Percentiles rank a stretch among this genome's conserved stretches.
These are phyloP conservation scores for Timema podura DNA, from an alignment of 2,888 invertebrate species.

Conservation along the genomic window DNA sequence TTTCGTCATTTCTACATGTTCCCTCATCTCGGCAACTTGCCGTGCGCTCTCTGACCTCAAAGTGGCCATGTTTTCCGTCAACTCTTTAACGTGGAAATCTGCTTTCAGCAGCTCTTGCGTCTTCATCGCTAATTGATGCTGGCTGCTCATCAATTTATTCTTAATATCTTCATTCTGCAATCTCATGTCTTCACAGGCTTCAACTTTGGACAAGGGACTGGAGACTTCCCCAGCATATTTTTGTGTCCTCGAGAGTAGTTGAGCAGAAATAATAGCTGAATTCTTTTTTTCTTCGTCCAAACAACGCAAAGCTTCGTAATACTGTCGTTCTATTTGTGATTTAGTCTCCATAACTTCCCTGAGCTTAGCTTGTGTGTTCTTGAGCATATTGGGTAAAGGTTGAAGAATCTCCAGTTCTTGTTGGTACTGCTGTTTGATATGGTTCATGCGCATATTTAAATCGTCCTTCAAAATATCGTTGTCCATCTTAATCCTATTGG, in stretches of 20 bases:
- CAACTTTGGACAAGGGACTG: background rate
- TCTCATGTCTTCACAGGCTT: background rate
- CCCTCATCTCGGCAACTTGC: background rate
- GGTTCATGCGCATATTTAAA: background rate
- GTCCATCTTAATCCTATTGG: background rate
- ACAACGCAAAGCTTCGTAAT: background rate
- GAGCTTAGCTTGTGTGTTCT: background rate
- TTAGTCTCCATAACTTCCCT: background rate
- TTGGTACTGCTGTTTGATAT: background rate
- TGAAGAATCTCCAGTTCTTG: background rate
- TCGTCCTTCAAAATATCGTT: background rate
- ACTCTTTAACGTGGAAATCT: background rate
- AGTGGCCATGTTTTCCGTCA: background rate
- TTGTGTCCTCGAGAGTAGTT: background rate
- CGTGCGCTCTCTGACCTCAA: constrained; percentile 6
- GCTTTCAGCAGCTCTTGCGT: background rate
- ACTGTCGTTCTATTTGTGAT: background rate
- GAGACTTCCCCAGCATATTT: background rate
- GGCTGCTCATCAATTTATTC: background rate
- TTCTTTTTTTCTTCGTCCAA: background rate
- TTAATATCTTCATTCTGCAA: background rate
- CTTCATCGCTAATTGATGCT: background rate
- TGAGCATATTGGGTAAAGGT: background rate
- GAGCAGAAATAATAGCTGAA: background rate
- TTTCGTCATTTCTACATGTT: background rate